phyloP scores from a whole-genome alignment of 2,888 invertebrate species.

The Galerucella pusilla region DNA sequence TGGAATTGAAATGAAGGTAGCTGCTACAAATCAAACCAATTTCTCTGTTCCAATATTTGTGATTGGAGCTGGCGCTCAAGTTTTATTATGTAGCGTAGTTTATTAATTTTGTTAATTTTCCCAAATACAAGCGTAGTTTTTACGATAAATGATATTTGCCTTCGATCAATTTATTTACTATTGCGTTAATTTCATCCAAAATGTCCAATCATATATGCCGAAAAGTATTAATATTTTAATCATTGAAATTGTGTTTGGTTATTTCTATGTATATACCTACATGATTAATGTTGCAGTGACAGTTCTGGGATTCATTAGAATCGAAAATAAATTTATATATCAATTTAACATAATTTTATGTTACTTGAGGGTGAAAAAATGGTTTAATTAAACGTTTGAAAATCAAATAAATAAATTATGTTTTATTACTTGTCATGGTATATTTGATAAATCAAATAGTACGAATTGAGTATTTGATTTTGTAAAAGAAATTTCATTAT shows the following conservation, averaged over 20 bases:
- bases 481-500: background rate
- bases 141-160: background rate
- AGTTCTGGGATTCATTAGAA: background rate
- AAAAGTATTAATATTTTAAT: conserved; percentile 12
- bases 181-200: background rate
- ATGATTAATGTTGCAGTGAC: conserved; percentile 2
- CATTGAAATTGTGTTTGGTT: conserved; percentile 6
- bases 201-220: conserved; percentile 6
- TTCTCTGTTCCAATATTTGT: background rate
- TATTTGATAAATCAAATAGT: background rate
- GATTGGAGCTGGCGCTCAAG: background rate
- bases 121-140: background rate
- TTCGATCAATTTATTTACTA: background rate
- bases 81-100: background rate
- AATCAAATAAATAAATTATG: background rate
- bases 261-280: background rate
- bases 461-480: background rate
- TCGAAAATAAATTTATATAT: conserved; percentile 1
- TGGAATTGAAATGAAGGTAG: no score
- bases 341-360: background rate
- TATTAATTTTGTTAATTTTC: background rate
- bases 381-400: background rate
- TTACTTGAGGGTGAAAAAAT: background rate
- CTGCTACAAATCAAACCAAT: no score
- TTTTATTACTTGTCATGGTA: background rate